These are phyloP conservation scores for Oscheius sp. DNA, from an alignment of 2,888 invertebrate genomes.

Conservation along the genomic window DNA sequence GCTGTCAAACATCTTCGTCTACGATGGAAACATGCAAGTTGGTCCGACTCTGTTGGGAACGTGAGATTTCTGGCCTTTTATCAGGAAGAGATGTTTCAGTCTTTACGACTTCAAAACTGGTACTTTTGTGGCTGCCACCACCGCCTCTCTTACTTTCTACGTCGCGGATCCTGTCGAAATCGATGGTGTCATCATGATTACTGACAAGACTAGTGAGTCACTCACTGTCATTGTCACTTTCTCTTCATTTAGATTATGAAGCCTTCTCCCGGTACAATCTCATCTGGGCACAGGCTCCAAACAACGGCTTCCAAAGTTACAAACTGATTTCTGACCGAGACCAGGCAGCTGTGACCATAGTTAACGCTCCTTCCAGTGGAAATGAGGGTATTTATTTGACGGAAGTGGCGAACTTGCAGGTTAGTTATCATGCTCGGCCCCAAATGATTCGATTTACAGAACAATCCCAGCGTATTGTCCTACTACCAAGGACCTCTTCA, in stretches of 20 bases:
- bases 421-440: neutral
- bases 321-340: neutral
- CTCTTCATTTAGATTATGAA: neutral
- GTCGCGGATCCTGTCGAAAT: neutral
- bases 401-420: neutral
- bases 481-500: too few relatives aligned
- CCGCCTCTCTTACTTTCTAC: neutral
- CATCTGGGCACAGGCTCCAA: neutral
- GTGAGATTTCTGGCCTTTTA: neutral
- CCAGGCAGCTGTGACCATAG: neutral
- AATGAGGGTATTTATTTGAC: conserved; percentile 1
- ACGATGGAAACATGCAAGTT: neutral
- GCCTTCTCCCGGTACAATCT: neutral
- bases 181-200: conserved; percentile 1
- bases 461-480: too few relatives aligned
- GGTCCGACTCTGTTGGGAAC: neutral
- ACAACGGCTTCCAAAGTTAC: neutral
- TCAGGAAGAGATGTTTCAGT: neutral
- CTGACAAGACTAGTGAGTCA: neutral
- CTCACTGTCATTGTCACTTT: too few relatives aligned
- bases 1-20: neutral
- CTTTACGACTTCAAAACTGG: neutral
- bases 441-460: too few relatives aligned
- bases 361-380: neutral
- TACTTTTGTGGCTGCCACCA: neutral